Conservation (phyloP, 2,888 invertebrate species). For the Amblyjoppa fuscipennis region DNA sequence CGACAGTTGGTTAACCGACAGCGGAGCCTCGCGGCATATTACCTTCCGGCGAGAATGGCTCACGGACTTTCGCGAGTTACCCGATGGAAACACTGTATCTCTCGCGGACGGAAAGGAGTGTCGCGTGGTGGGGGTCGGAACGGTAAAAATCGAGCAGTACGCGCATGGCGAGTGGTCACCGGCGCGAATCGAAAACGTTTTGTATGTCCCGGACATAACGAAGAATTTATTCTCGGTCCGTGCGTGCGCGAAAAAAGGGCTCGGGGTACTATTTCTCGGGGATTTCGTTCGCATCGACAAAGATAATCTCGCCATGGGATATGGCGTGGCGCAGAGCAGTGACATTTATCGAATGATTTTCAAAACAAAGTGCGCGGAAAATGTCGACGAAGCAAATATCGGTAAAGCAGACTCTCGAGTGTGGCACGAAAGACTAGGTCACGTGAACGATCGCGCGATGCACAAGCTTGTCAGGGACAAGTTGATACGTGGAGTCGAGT, state of each 20-base stretch:
- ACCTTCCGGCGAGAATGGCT: slow-evolving; percentile 54
- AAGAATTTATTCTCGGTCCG: slow-evolving; percentile 55
- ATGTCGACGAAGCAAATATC: slow-evolving; percentile 24
- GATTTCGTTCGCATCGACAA: slow-evolving; percentile 15
- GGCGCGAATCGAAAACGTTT: slow-evolving; percentile 10
- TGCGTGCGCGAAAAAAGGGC: slow-evolving; percentile 24
- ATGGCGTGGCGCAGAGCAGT: slow-evolving; percentile 28
- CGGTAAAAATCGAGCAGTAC: slow-evolving; percentile 24
- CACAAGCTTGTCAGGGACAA: slow-evolving; percentile 26
- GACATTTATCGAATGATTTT: slow-evolving; percentile 34
- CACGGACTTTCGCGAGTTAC: slow-evolving; percentile 21
- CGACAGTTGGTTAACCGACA: slow-evolving; percentile 60
- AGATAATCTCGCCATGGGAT: not conserved
- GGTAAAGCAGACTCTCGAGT: slow-evolving; percentile 2
- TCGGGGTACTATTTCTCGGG: slow-evolving; percentile 8
- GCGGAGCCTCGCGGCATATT: slow-evolving; percentile 46
- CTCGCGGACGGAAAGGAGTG: slow-evolving; percentile 53
- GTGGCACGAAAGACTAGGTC: slow-evolving; percentile 64
- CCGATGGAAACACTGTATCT: slow-evolving; percentile 21
- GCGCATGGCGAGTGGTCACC: not conserved
- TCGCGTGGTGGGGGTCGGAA: slow-evolving; percentile 26
- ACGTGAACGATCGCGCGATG: slow-evolving; percentile 20
- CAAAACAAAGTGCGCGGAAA: slow-evolving; percentile 16
- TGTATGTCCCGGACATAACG: slow-evolving; percentile 40
- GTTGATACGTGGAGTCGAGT: slow-evolving; percentile 36